Percentiles rank a stretch among this genome's conserved stretches.
Conservation (phyloP, 1,140 invertebrate genomes). For the Atta cephalotes region DNA sequence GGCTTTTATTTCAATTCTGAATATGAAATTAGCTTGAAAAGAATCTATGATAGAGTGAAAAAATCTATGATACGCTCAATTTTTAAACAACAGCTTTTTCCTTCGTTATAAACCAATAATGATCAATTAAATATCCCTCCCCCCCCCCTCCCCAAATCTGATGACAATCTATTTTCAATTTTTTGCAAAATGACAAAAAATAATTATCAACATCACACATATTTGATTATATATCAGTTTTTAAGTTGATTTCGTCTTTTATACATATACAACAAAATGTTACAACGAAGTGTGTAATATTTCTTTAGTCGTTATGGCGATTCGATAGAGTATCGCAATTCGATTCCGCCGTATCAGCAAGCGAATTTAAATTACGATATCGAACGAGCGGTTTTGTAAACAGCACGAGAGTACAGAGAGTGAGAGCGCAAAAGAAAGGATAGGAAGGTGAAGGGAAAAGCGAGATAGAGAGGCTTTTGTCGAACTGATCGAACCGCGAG, state of each 20-base stretch:
- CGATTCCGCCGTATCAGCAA: conserved; percentile 40
- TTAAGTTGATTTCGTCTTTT: background rate
- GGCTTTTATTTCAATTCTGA: conserved; percentile 13
- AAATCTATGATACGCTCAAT: background rate
- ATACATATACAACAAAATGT: background rate
- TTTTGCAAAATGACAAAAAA: background rate
- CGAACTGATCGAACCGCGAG: conserved; percentile 33
- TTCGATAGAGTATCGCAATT: conserved; percentile 39
- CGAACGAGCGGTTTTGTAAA: conserved; percentile 59
- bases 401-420: conserved; percentile 14
- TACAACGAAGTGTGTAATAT: conserved; percentile 8
- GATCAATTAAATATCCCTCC: background rate
- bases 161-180: background rate
- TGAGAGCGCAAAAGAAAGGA: background rate
- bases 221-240: background rate
- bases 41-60: background rate
- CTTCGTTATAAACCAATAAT: background rate
- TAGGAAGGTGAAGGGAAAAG: background rate
- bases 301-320: conserved; percentile 40
- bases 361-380: conserved; percentile 62
- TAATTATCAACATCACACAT: background rate
- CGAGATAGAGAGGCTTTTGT: conserved; percentile 49
- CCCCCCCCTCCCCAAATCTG: background rate
- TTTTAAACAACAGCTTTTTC: background rate
- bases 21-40: background rate